A percentile compares a stretch with the other conserved stretches of the same genome.
Conservation (phyloP, 2,888 invertebrate genomes). For the Leptinotarsa tumamoca region DNA sequence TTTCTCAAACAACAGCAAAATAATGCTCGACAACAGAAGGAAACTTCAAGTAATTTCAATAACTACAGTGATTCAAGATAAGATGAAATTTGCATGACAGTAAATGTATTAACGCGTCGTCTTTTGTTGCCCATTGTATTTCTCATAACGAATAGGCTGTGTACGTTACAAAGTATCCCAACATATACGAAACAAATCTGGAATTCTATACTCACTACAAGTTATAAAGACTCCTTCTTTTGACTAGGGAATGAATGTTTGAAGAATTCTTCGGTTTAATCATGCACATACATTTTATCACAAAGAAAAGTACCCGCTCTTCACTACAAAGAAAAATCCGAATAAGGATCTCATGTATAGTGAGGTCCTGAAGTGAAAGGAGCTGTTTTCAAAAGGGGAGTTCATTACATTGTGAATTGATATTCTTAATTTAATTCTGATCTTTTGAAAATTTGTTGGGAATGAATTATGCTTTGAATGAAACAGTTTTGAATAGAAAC, state of each 20-base stretch:
- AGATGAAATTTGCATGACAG: background rate
- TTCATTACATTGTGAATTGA: constrained; percentile 32
- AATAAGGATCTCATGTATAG: constrained; percentile 44
- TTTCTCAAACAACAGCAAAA: no score
- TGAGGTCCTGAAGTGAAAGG: constrained; percentile 44
- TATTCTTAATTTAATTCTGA: no score
- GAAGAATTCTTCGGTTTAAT: constrained; percentile 47
- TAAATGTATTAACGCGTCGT: background rate
- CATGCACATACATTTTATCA: constrained; percentile 50
- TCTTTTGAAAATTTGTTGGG: no score
- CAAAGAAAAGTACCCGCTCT: constrained; percentile 47
- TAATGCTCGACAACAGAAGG: background rate
- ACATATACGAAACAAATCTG: constrained; percentile 28
- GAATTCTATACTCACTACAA: constrained; percentile 32
- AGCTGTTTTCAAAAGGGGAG: constrained; percentile 33
- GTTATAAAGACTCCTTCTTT: constrained; percentile 30
- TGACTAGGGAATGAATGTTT: constrained; percentile 41
- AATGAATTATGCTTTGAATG: no score
- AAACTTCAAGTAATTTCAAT: background rate
- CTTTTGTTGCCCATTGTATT: constrained; percentile 4
- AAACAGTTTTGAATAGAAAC: no score
- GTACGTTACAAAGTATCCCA: constrained; percentile 11
- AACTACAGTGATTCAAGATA: background rate
- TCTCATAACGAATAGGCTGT: background rate
- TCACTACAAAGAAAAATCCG: constrained; percentile 46